These are phyloP conservation scores for Drosophila sturtevanti DNA, from an alignment of 1,140 invertebrate genomes.

Conservation along the genomic window DNA sequence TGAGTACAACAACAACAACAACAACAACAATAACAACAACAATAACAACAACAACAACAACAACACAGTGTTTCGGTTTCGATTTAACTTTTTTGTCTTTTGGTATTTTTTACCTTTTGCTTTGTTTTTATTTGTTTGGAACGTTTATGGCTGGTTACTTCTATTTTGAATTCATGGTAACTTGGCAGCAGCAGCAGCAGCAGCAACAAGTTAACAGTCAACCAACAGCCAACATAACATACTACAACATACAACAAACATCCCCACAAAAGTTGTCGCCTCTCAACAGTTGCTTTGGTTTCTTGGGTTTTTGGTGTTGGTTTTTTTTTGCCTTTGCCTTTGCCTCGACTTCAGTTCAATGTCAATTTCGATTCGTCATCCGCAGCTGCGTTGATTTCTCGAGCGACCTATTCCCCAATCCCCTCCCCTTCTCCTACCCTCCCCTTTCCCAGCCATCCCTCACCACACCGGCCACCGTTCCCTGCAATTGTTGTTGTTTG, in stretches of 20 bases:
- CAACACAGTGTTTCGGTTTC: too few species aligned
- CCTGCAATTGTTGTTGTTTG: slow-evolving; percentile 37
- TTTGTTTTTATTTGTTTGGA: slow-evolving; percentile 11
- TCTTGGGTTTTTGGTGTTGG: too few species aligned
- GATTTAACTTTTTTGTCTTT: slow-evolving; percentile 33
- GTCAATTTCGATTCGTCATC: slow-evolving; percentile 82
- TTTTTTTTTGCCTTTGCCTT: slow-evolving; percentile 15
- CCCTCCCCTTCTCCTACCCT: background rate
- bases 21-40: too few species aligned
- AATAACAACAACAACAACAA: too few species aligned
- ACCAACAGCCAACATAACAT: slow-evolving; percentile 10
- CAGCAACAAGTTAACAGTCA: slow-evolving; percentile 64
- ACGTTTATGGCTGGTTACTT: slow-evolving; percentile 1
- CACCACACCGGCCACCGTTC: slow-evolving; percentile 3
- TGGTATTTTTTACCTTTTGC: slow-evolving; percentile 4
- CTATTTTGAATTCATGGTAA: slow-evolving; percentile 54
- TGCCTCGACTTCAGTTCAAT: slow-evolving; percentile 69
- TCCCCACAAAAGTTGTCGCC: slow-evolving; percentile 28
- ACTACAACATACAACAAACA: slow-evolving; percentile 11
- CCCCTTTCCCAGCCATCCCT: background rate
- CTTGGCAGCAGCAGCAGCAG: slow-evolving; percentile 28
- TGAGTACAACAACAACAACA: too few species aligned
- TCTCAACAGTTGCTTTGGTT: slow-evolving; percentile 4
- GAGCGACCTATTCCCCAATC: slow-evolving; percentile 59
- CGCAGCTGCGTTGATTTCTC: slow-evolving; percentile 80